A percentile compares a stretch with the other conserved stretches of the same genome.
Evolutionary conservation across 1,140 invertebrate genomes (phyloP).

Genomic region (Pseudachorutes palmiensis): DNA sequence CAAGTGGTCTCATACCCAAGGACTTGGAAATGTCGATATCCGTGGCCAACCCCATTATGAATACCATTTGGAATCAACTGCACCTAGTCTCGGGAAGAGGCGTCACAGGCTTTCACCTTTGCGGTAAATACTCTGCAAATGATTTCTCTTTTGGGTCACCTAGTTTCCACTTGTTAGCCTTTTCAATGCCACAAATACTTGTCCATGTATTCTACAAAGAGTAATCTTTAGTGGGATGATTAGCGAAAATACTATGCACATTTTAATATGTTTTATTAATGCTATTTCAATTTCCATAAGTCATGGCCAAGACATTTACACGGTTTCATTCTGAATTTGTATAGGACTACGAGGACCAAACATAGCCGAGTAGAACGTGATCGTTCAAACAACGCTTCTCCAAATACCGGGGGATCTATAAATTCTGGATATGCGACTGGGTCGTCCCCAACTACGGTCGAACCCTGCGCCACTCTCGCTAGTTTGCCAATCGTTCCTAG

Average conservation of each 20-base stretch:
- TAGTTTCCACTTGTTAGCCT: too few relatives aligned
- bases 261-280: too few relatives aligned
- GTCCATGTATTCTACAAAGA: too few relatives aligned
- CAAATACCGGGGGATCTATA: constrained; percentile 15
- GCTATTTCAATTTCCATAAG: too few relatives aligned
- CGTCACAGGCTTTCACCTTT: constrained; percentile 52
- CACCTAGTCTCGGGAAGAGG: constrained; percentile 52
- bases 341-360: constrained; percentile 20
- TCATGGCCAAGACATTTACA: background rate
- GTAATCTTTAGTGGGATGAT: background rate
- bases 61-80: constrained; percentile 45
- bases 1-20: constrained; percentile 23
- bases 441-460: constrained; percentile 9
- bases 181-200: too few relatives aligned
- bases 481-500: constrained; percentile 31
- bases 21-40: constrained; percentile 38
- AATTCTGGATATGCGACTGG: background rate
- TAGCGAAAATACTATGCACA: background rate
- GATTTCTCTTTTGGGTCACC: background rate
- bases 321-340: background rate
- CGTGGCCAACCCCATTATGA: constrained; percentile 44
- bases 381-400: constrained; percentile 24
- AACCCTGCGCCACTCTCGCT: background rate
- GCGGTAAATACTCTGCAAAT: constrained; percentile 41
- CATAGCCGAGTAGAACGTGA: constrained; percentile 34